Evolutionary conservation across 2,797 vertebrate species (phyloP).

Genomic region (Basileuterus tristriatus): DNA sequence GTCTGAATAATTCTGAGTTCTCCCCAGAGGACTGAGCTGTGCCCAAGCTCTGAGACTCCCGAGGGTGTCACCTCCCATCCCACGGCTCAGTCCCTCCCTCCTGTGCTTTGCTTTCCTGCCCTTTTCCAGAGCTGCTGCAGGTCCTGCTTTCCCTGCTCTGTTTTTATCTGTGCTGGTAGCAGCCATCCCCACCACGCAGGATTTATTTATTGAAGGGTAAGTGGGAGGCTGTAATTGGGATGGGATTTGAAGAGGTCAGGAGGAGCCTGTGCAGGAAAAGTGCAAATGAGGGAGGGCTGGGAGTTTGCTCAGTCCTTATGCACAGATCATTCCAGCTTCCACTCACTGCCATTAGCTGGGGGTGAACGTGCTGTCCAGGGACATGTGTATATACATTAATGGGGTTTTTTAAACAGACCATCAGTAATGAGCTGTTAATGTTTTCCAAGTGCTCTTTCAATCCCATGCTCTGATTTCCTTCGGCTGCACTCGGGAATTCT

Average conservation of each 20-base stretch:
- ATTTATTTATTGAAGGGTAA: constrained; percentile 57
- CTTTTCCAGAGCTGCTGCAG: neutral
- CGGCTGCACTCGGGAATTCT: fast-evolving
- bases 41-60: neutral
- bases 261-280: constrained; percentile 13
- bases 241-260: constrained; percentile 63
- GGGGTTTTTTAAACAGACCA: constrained; percentile 40
- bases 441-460: constrained; percentile 24
- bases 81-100: fast-evolving
- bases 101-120: neutral
- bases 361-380: neutral
- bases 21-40: neutral
- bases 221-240: constrained; percentile 62
- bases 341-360: constrained; percentile 45
- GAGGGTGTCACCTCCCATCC: neutral
- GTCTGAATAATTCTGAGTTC: neutral
- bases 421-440: constrained; percentile 64
- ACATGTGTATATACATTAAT: constrained; percentile 26
- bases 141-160: neutral
- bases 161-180: constrained; percentile 26
- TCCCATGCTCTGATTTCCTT: neutral
- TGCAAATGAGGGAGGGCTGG: constrained; percentile 29
- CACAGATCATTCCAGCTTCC: constrained; percentile 16
- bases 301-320: neutral
- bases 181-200: neutral